Conservation (phyloP, 2,888 invertebrate species). For the Cryptocephalus moraei region DNA sequence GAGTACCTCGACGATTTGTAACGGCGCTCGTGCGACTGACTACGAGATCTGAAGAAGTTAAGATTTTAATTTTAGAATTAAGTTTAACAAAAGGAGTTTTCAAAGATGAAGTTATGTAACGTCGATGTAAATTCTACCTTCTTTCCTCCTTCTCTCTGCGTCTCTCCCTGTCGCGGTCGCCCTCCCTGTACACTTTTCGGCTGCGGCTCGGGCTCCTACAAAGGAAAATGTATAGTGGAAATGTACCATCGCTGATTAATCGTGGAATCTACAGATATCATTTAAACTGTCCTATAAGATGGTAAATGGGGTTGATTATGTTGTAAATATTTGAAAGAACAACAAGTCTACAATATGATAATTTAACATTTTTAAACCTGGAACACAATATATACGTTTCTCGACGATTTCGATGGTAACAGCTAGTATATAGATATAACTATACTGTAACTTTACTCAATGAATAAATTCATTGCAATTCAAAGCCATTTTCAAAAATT, state of each 20-base stretch:
- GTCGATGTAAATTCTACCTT: not conserved
- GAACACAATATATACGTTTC: no score
- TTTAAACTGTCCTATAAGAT: no score
- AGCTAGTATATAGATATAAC: no score
- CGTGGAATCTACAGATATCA: no score
- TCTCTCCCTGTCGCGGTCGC: conserved; percentile 32
- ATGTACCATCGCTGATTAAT: not conserved
- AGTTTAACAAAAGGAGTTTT: not conserved
- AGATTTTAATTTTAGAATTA: conserved; percentile 2
- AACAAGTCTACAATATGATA: no score
- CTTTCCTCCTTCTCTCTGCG: conserved; percentile 30
- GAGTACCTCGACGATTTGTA: conserved; percentile 50
- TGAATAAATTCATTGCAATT: no score
- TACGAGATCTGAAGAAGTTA: conserved; percentile 39
- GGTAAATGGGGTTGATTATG: no score
- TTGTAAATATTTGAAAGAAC: no score
- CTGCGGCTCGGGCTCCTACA: conserved; percentile 35
- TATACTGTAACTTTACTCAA: no score
- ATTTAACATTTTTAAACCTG: no score
- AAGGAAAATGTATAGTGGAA: conserved; percentile 4
- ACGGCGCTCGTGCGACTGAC: conserved; percentile 48
- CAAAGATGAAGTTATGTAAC: not conserved
- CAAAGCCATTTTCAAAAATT: no score
- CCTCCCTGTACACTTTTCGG: conserved; percentile 35
- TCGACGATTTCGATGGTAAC: no score